These are phyloP conservation scores for Chrysemys picta DNA, from an alignment of 2,113 vertebrate species.

Conservation along the genomic window DNA sequence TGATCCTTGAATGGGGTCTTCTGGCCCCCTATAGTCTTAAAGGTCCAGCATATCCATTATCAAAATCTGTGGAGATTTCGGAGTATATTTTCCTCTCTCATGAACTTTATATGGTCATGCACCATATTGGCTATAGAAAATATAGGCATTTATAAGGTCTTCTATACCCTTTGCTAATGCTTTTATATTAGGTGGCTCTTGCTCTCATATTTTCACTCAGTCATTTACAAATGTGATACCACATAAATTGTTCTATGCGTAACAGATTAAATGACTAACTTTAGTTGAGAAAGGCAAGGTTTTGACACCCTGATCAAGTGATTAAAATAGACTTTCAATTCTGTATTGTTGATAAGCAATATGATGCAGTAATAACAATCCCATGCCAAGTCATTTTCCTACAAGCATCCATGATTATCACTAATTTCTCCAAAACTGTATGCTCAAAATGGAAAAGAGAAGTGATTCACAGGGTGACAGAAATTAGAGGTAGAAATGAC, in stretches of 20 bases:
- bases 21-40: too few species aligned
- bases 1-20: too few species aligned
- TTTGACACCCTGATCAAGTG: not conserved
- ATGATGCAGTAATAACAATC: not conserved
- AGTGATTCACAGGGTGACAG: not conserved
- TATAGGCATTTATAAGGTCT: not conserved
- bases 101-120: not conserved
- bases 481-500: constrained; percentile 8
- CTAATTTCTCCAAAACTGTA: constrained; percentile 8
- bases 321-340: not conserved
- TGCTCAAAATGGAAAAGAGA: constrained; percentile 3
- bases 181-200: not conserved
- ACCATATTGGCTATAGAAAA: not conserved
- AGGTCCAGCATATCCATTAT: too few species aligned
- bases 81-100: not conserved
- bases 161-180: constrained; percentile 1
- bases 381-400: not conserved
- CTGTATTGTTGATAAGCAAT: not conserved
- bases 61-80: not conserved
- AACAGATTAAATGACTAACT: constrained; percentile 21
- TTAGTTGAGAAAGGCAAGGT: not conserved
- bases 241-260: not conserved
- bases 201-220: not conserved
- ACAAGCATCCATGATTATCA: not conserved
- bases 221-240: not conserved